Evolutionary conservation across 2,797 vertebrate genomes (phyloP).

Genomic region (Bovichtus diacanthus): DNA sequence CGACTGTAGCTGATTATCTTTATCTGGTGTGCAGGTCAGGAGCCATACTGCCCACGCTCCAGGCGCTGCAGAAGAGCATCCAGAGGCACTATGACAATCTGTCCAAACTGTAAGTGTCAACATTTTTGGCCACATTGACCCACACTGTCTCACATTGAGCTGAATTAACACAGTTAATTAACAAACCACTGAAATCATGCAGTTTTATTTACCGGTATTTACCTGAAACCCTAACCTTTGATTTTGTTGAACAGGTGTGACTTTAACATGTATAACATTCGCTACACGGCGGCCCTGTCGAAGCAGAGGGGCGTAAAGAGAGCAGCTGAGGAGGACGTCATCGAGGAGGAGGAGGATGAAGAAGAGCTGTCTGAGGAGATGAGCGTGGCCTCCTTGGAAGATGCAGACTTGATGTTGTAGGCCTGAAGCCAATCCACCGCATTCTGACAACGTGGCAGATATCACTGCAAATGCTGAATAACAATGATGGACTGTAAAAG

Average conservation of each 20-base stretch:
- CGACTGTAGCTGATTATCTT: background rate
- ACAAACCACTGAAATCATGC: too few species aligned
- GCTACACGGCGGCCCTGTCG: slow-evolving; percentile 88
- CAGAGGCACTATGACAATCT: slow-evolving; percentile 90
- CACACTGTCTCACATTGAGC: background rate
- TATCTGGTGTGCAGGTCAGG: slow-evolving; percentile 81
- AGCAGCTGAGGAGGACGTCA: slow-evolving; percentile 54
- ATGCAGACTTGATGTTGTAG: slow-evolving; percentile 69
- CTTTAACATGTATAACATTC: slow-evolving; percentile 95
- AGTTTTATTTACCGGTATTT: too few species aligned
- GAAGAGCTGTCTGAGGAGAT: slow-evolving; percentile 75
- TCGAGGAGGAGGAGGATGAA: slow-evolving; percentile 71
- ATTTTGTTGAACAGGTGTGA: slow-evolving; percentile 88
- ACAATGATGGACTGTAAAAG: slow-evolving; percentile 35
- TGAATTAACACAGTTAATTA: background rate
- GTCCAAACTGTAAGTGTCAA: slow-evolving; percentile 90
- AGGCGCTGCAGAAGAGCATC: slow-evolving; percentile 93
- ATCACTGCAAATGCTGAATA: background rate
- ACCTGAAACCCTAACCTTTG: background rate
- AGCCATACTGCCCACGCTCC: slow-evolving; percentile 89
- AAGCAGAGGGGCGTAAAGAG: slow-evolving; percentile 91
- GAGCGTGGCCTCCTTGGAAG: slow-evolving; percentile 75
- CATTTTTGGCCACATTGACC: background rate
- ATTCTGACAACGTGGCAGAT: background rate
- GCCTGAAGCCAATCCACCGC: background rate